Evolutionary conservation across 2,797 vertebrate genomes (phyloP).

Genomic region (Chanos chanos): DNA sequence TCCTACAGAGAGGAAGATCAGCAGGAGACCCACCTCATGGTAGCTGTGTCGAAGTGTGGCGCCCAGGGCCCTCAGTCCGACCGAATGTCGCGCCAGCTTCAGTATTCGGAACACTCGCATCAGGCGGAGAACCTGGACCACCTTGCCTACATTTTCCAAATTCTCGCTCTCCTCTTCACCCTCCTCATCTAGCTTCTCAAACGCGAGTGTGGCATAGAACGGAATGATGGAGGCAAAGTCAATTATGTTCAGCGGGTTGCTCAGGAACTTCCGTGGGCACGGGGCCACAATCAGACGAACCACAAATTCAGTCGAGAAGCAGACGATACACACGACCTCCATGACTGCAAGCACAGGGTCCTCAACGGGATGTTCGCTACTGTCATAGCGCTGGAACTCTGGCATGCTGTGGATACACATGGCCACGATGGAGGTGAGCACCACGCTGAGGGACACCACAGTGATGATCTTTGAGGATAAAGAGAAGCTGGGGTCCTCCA

Average conservation of each 20-base stretch:
- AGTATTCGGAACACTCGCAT: conserved; percentile 97
- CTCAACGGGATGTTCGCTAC: conserved; percentile 80
- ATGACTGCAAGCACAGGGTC: conserved; percentile 82
- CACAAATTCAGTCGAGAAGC: conserved; percentile 87
- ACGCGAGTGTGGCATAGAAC: conserved; percentile 88
- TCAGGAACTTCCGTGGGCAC: conserved; percentile 85
- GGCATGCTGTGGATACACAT: conserved; percentile 99
- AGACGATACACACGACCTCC: conserved; percentile 87
- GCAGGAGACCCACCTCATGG: conserved; percentile 91
- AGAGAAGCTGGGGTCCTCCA: conserved; percentile 92
- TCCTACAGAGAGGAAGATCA: conserved; percentile 94
- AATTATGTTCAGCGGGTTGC: conserved; percentile 93
- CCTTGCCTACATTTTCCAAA: conserved; percentile 92
- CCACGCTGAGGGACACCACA: conserved; percentile 85
- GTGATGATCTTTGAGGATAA: conserved; percentile 88
- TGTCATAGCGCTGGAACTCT: conserved; percentile 82
- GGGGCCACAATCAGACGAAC: conserved; percentile 83
- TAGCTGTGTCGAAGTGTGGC: conserved; percentile 95
- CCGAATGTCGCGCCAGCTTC: conserved; percentile 92
- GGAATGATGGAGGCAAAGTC: conserved; percentile 93
- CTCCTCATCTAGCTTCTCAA: conserved; percentile 85
- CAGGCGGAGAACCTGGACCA: conserved; percentile 92
- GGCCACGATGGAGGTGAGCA: conserved; percentile 89
- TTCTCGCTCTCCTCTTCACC: conserved; percentile 92
- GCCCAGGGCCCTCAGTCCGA: conserved; percentile 88